These are phyloP conservation scores for Mayetiola destructor DNA, from an alignment of 2,888 invertebrate genomes.

Conservation along the genomic window DNA sequence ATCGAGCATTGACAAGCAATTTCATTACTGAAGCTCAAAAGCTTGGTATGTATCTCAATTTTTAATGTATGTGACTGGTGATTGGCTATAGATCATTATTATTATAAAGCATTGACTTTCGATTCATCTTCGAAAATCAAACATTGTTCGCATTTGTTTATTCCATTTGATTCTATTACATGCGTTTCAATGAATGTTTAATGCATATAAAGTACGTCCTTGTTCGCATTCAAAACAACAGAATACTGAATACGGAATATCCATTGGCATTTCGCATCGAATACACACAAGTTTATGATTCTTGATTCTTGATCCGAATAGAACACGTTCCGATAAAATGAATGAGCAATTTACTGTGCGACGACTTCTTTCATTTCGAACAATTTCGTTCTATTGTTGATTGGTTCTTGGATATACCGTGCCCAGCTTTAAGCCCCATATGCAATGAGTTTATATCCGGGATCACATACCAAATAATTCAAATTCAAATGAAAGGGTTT, in stretches of 20 bases:
- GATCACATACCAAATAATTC: neutral
- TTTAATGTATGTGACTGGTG: too few relatives aligned
- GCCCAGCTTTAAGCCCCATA: too few relatives aligned
- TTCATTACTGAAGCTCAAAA: too few relatives aligned
- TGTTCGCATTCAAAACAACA: too few relatives aligned
- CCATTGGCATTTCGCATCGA: too few relatives aligned
- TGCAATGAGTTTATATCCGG: too few relatives aligned
- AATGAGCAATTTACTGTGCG: constrained; percentile 11
- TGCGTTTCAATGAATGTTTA: constrained; percentile 1
- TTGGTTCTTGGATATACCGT: too few relatives aligned
- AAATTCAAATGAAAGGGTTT: neutral
- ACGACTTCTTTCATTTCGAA: constrained; percentile 11
- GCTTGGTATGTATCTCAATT: too few relatives aligned
- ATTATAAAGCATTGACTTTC: too few relatives aligned
- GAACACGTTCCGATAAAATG: constrained; percentile 5
- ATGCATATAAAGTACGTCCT: neutral
- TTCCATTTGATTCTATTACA: constrained; percentile 12
- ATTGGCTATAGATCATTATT: too few relatives aligned
- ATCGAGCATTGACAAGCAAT: neutral
- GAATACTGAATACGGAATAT: too few relatives aligned
- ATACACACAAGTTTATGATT: neutral
- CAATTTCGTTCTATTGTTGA: constrained; percentile 8
- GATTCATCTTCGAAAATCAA: neutral
- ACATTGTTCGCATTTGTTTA: constrained; percentile 9
- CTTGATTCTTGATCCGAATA: neutral